Evolutionary conservation across 2,888 invertebrate genomes (phyloP).

Genomic region (Drosophila silvestris): DNA sequence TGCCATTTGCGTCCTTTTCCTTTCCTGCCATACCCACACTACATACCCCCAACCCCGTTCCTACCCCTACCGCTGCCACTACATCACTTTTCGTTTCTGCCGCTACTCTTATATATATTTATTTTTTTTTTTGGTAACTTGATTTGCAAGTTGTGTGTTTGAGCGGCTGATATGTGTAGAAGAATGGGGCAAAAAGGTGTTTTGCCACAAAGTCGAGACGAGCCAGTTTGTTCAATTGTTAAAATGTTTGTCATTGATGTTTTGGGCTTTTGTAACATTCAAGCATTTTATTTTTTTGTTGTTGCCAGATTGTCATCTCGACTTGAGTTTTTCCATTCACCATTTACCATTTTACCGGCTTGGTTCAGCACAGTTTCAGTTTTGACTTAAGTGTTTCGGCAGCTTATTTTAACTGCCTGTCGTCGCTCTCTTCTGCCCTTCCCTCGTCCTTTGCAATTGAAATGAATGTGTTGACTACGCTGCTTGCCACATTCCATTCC

Average conservation of each 20-base stretch:
- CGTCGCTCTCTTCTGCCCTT: slow-evolving; percentile 17
- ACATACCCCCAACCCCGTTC: not conserved
- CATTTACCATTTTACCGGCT: slow-evolving; percentile 21
- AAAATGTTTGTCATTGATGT: slow-evolving; percentile 72
- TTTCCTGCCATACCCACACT: slow-evolving; percentile 9
- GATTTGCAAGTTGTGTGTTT: slow-evolving; percentile 70
- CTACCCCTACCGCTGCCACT: not conserved
- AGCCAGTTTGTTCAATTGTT: slow-evolving; percentile 65
- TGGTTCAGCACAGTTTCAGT: slow-evolving; percentile 34
- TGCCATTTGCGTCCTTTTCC: slow-evolving; percentile 56
- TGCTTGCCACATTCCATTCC: slow-evolving; percentile 50
- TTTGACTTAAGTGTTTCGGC: slow-evolving; percentile 62
- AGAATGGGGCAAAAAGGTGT: slow-evolving; percentile 29
- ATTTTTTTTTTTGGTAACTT: slow-evolving; percentile 60
- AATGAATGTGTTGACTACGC: slow-evolving; percentile 46
- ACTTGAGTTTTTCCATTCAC: slow-evolving; percentile 48
- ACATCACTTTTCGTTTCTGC: not conserved
- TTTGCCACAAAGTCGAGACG: slow-evolving; percentile 25
- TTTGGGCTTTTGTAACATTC: slow-evolving; percentile 60
- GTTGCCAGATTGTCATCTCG: slow-evolving; percentile 53
- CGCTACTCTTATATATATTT: not conserved
- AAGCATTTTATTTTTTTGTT: slow-evolving; percentile 30
- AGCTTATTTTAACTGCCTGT: slow-evolving; percentile 53
- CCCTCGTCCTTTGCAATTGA: slow-evolving; percentile 42
- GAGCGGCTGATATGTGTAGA: slow-evolving; percentile 35